Evolutionary conservation across 2,888 invertebrate species (phyloP), one percentile per base, ranked within the genome.

Genomic region (Eupithecia pulchellata): DNA sequence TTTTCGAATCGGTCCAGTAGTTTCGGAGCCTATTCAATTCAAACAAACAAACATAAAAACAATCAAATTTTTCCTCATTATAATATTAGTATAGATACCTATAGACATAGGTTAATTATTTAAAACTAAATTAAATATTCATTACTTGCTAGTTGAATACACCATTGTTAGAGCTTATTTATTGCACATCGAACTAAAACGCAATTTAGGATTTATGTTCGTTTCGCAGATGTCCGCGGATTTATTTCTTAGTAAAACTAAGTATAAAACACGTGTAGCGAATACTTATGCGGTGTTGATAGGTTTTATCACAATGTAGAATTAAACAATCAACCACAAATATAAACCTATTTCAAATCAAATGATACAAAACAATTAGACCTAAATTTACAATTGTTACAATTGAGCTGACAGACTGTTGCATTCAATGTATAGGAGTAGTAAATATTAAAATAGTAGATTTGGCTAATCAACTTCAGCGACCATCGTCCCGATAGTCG

Each of bases 91-190:
- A n/a, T n/a, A n/a, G n/a, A n/a, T n/a, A n/a, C n/a, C n/a, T n/a
- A n/a, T n/a, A n/a, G n/a, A n/a, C 20, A 8, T 20, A 1, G 27
- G 27, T 55, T 0, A 0, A 57, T 57, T 29, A 29, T 14, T 57
- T 47, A 85, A 86, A 87, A 88, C 81, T 74, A 75, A 80, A 88
- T 90, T 86, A 88, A 90, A 88, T 88, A 91, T 91, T 90, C 88
- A 90, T 90, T 88, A 87, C 89, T 88, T 87, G 85, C 74, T 75
- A 76, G 82, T 82, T 82, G 78, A 76, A 81, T 82, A 80, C 76
- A 81, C 86, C 82, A 88, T 91, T 90, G 91, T 91, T 84, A 78
- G 77, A 68, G 69, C 82, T 74, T 83, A 90, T 91, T 91, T 91
- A 92, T 87, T 79, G 78, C 64, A 72, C 76, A 66, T 79, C 68